Evolutionary conservation across 2,113 vertebrate species (phyloP).

Genomic region (Oenanthe melanoleuca): DNA sequence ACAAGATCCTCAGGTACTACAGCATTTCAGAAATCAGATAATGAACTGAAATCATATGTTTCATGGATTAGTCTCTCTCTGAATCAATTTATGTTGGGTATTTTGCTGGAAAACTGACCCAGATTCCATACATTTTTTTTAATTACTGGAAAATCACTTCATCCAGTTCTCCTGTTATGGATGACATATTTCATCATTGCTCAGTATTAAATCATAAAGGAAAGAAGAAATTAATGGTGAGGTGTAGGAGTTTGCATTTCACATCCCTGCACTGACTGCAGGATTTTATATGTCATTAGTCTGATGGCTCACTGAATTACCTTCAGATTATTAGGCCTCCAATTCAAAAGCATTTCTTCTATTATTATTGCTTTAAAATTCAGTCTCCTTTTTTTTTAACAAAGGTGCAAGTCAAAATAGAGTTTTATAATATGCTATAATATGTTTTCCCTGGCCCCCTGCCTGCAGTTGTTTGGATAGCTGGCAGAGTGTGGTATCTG

Average conservation of each 20-base stretch:
- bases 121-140: conserved; percentile 53
- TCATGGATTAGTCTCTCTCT: conserved; percentile 4
- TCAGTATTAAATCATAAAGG: conserved; percentile 37
- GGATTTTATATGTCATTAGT: conserved; percentile 2
- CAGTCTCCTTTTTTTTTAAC: conserved; percentile 32
- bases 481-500: conserved; percentile 35
- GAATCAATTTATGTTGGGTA: conserved; percentile 28
- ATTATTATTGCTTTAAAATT: conserved; percentile 57
- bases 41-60: conserved; percentile 42
- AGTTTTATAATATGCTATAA: conserved; percentile 48
- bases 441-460: conserved; percentile 59
- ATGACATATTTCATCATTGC: conserved; percentile 6
- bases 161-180: conserved; percentile 14
- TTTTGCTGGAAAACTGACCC: conserved; percentile 41
- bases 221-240: conserved; percentile 3
- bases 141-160: conserved; percentile 57
- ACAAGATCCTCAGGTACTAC: conserved; percentile 14
- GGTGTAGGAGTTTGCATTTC: conserved; percentile 6
- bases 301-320: conserved; percentile 44
- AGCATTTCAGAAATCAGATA: conserved; percentile 30
- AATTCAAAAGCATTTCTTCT: conserved; percentile 46
- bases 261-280: not conserved
- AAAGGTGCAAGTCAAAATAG: conserved; percentile 55
- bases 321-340: conserved; percentile 10
- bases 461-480: conserved; percentile 57